A percentile compares a stretch with the other conserved stretches of the same genome.
These are phyloP conservation scores for Machimus rusticus DNA, from an alignment of 2,888 invertebrate genomes.

Conservation along the genomic window DNA sequence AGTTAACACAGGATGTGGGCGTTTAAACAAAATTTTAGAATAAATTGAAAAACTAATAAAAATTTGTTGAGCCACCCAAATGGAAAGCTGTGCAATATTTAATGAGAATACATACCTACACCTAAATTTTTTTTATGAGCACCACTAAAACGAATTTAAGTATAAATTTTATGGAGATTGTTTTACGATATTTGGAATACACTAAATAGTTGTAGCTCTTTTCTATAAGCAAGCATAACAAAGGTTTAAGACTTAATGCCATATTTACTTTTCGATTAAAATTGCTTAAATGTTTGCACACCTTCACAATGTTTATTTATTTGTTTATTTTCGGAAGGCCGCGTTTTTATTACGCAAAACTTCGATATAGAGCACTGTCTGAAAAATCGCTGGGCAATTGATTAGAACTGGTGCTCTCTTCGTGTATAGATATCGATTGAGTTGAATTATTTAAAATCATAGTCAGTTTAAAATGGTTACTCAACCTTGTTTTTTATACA, in stretches of 20 bases:
- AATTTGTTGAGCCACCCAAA: background rate
- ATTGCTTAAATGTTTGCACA: background rate
- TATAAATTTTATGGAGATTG: background rate
- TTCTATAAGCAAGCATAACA: background rate
- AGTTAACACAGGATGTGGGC: no score
- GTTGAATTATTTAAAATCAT: background rate
- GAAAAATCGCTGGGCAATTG: constrained; percentile 53
- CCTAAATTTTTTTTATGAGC: background rate
- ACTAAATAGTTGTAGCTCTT: background rate
- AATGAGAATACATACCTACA: background rate
- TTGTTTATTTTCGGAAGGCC: background rate
- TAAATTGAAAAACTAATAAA: no score
- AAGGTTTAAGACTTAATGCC: background rate
- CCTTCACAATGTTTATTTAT: background rate
- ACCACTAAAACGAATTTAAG: background rate
- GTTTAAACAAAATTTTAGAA: no score
- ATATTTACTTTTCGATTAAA: background rate
- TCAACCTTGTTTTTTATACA: no score
- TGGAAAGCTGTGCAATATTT: background rate
- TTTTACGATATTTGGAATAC: background rate
- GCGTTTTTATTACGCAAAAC: background rate
- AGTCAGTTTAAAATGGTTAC: no score
- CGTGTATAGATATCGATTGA: background rate
- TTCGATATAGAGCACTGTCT: constrained; percentile 51
- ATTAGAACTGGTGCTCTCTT: constrained; percentile 48